Evolutionary conservation across 2,113 vertebrate species (phyloP).

Genomic region (Cyanoliseus patagonus): DNA sequence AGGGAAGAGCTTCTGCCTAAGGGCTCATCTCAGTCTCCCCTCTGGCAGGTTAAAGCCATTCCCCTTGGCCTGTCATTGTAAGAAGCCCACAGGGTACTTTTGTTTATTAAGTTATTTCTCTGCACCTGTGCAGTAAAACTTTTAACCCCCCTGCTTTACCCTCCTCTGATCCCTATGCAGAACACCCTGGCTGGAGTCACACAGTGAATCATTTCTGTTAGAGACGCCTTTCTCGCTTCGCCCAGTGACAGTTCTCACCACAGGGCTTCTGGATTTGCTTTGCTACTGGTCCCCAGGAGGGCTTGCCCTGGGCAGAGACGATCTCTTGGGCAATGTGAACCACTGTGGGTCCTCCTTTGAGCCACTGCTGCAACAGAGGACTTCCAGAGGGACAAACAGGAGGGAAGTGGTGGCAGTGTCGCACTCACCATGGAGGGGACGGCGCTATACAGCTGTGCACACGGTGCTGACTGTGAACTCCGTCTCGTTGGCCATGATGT

Average conservation of each 20-base stretch:
- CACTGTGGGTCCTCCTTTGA: rapidly evolving
- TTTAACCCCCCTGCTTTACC: neutral
- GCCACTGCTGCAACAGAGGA: neutral
- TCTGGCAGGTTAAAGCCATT: neutral
- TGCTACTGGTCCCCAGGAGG: neutral
- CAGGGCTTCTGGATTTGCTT: neutral
- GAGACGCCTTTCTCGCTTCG: rapidly evolving
- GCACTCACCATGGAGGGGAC: constrained; percentile 69
- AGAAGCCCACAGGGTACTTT: neutral
- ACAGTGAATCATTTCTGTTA: rapidly evolving
- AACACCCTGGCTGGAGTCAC: neutral
- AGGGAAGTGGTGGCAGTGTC: rapidly evolving
- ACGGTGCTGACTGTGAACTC: constrained; percentile 99
- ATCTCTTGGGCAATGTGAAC: neutral
- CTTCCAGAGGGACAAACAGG: rapidly evolving
- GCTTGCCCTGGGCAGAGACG: neutral
- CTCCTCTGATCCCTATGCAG: neutral
- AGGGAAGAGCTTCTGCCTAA: neutral
- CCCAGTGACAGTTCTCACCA: neutral
- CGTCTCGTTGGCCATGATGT: constrained; percentile 90
- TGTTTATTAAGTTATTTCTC: neutral
- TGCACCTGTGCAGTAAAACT: neutral
- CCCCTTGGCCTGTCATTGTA: neutral
- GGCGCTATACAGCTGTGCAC: constrained; percentile 96
- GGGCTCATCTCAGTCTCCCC: neutral